Evolutionary conservation across 2,888 invertebrate species (phyloP).

Genomic region (Hecatera dysodea): DNA sequence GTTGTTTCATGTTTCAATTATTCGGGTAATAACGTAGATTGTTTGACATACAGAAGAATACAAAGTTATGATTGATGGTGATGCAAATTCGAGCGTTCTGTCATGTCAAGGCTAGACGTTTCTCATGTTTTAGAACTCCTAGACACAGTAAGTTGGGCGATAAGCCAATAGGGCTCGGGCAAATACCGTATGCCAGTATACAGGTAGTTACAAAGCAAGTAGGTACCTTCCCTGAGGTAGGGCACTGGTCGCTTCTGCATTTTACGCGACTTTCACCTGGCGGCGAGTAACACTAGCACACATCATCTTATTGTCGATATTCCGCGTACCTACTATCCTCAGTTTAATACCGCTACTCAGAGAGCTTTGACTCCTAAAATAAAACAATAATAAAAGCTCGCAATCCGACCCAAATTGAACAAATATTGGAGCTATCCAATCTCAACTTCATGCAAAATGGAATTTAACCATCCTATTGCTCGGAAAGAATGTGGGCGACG

Average conservation of each 20-base stretch:
- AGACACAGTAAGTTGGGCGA: constrained; percentile 32
- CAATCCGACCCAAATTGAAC: constrained; percentile 13
- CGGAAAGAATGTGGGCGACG: constrained; percentile 22
- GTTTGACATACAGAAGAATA: not conserved
- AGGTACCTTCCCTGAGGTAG: constrained; percentile 47
- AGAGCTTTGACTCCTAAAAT: constrained; percentile 13
- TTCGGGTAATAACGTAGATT: not conserved
- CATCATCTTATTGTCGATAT: constrained; percentile 45
- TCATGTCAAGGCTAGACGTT: constrained; percentile 14
- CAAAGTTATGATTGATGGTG: not conserved
- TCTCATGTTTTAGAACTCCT: constrained; percentile 17
- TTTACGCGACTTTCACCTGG: constrained; percentile 63
- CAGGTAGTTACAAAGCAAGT: constrained; percentile 21
- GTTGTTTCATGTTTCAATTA: constrained; percentile 8
- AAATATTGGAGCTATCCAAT: constrained; percentile 19
- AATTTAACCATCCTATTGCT: constrained; percentile 23
- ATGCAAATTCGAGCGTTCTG: not conserved
- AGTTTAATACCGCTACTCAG: not conserved
- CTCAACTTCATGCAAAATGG: constrained; percentile 29
- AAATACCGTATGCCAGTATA: constrained; percentile 38
- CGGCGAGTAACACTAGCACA: constrained; percentile 54
- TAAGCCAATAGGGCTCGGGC: constrained; percentile 44
- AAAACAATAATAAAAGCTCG: constrained; percentile 15
- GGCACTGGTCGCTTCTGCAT: constrained; percentile 55
- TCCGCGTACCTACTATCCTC: constrained; percentile 12